A percentile compares a stretch with the other conserved stretches of the same genome.
These are phyloP conservation scores for Martes martes DNA, from an alignment of 2,113 vertebrate species.

Conservation along the genomic window DNA sequence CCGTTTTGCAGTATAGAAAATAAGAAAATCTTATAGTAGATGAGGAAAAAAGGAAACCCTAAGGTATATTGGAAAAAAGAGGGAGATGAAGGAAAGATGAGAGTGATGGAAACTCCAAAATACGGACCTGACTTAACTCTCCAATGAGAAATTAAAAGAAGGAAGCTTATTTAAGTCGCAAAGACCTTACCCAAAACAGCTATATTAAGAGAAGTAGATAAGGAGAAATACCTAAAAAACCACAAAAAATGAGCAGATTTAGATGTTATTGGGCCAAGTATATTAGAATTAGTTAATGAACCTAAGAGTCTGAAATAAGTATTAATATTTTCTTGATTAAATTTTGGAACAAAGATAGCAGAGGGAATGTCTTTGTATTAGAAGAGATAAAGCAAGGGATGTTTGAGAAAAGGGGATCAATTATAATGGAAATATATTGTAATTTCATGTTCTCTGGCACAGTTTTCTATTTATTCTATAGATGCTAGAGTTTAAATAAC, in stretches of 20 bases:
- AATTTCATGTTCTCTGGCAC: background rate
- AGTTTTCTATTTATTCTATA: background rate
- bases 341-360: slow-evolving; percentile 8
- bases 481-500: background rate
- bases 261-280: background rate
- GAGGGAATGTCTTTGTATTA: background rate
- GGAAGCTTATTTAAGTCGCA: background rate
- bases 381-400: background rate
- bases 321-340: background rate
- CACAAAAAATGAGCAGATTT: background rate
- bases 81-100: background rate
- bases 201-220: background rate
- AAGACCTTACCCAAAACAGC: background rate
- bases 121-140: background rate
- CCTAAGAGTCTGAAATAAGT: background rate
- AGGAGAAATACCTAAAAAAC: background rate
- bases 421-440: background rate
- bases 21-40: too few relatives aligned
- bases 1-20: background rate
- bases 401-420: background rate
- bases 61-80: background rate
- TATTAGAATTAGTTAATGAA: slow-evolving; percentile 5
- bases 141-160: slow-evolving; percentile 25
- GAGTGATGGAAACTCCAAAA: background rate
- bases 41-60: background rate